These are phyloP conservation scores for Stomatorhinus ivindoensis DNA, from an alignment of 2,113 vertebrate genomes.

Conservation along the genomic window DNA sequence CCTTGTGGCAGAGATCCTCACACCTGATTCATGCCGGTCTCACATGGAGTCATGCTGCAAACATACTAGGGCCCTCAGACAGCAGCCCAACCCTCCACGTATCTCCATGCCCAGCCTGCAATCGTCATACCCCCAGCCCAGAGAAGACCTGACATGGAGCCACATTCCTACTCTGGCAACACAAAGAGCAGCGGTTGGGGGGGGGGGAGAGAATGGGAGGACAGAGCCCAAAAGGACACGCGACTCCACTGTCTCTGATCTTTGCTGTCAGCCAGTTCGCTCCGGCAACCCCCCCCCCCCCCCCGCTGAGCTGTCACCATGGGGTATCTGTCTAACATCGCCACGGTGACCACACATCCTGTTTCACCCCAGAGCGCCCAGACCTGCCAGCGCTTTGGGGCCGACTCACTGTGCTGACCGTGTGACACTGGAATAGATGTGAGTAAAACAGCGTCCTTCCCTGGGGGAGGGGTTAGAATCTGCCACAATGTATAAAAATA, in stretches of 20 bases:
- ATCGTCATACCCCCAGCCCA: not conserved
- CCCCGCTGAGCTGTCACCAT: not conserved
- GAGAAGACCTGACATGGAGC: not conserved
- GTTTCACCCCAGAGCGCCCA: not conserved
- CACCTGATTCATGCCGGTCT: not conserved
- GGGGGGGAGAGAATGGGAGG: too few species aligned
- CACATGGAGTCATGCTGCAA: not conserved
- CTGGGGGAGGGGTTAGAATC: slow-evolving; percentile 10
- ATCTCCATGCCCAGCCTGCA: not conserved
- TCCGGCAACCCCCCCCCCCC: not conserved
- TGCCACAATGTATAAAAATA: slow-evolving; percentile 23
- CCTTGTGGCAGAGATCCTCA: too few species aligned
- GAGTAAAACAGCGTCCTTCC: slow-evolving; percentile 25
- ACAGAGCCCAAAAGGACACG: not conserved
- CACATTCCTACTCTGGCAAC: not conserved
- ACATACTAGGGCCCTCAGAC: not conserved
- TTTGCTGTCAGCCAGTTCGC: not conserved
- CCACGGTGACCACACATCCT: not conserved
- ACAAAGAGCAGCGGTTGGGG: not conserved
- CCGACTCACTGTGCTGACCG: not conserved
- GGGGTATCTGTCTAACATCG: not conserved
- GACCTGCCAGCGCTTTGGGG: not conserved
- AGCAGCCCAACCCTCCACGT: not conserved
- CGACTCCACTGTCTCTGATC: not conserved
- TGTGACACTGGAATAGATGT: slow-evolving; percentile 14